A percentile compares a stretch with the other conserved stretches of the same genome.
These are phyloP conservation scores for Conomelus anceps DNA, from an alignment of 2,888 invertebrate genomes.

Conservation along the genomic window DNA sequence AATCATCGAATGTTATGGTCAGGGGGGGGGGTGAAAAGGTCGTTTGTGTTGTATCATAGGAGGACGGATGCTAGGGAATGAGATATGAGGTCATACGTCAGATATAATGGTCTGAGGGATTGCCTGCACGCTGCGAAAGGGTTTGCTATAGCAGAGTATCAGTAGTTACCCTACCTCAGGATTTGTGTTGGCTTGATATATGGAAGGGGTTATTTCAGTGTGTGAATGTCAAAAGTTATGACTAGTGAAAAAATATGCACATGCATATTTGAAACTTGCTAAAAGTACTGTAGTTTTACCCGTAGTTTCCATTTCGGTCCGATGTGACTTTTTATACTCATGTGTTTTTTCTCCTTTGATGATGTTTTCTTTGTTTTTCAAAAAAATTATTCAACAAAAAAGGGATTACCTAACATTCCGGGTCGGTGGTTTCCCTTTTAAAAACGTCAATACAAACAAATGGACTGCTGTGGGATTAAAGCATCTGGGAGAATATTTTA, in stretches of 20 bases:
- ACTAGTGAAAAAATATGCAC: constrained; percentile 15
- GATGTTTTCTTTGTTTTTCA: background rate
- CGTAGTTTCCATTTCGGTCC: background rate
- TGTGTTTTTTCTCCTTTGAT: background rate
- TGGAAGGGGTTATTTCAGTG: background rate
- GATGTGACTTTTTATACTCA: background rate
- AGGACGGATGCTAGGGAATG: background rate
- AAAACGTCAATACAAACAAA: background rate
- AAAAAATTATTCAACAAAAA: background rate
- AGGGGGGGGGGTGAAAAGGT: background rate
- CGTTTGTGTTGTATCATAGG: background rate
- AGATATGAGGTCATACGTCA: background rate
- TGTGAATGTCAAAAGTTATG: constrained; percentile 15
- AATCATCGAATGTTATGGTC: background rate
- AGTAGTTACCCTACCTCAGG: background rate
- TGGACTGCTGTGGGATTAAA: too few relatives aligned
- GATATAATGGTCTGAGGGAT: background rate
- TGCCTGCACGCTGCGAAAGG: background rate
- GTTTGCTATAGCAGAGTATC: too few relatives aligned
- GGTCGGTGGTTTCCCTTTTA: background rate
- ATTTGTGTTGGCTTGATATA: background rate
- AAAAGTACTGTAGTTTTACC: background rate
- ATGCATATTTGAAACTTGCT: constrained; percentile 16
- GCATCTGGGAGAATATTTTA: background rate
- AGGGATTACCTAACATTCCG: background rate